Conservation (phyloP, 2,113 vertebrate species). For the Panthera tigris region DNA sequence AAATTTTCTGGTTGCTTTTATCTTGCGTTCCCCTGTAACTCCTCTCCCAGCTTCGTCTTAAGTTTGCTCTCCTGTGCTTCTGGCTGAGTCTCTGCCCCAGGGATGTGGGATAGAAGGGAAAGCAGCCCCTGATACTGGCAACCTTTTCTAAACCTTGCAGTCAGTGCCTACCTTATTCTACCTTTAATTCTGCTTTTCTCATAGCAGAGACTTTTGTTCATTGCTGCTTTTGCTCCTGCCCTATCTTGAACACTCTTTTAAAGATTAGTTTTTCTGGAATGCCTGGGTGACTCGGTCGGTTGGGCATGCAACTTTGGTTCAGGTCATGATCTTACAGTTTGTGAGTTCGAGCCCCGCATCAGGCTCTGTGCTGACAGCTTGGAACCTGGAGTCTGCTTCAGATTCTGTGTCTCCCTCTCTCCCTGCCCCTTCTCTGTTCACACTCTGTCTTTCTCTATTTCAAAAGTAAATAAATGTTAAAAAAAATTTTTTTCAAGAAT, state of each 20-base stretch:
- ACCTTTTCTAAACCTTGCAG: not conserved
- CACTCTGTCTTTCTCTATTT: too few relatives aligned
- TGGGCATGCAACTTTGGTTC: too few relatives aligned
- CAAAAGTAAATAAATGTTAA: too few relatives aligned
- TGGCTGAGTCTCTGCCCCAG: not conserved
- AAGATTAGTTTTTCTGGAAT: not conserved
- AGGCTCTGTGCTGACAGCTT: too few relatives aligned
- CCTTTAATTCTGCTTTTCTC: not conserved
- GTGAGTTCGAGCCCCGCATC: too few relatives aligned
- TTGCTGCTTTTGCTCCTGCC: not conserved
- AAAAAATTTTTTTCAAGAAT: too few relatives aligned
- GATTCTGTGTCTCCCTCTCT: too few relatives aligned
- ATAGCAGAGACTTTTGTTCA: not conserved
- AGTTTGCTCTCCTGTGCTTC: not conserved
- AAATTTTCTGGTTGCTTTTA: not conserved
- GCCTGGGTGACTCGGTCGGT: too few relatives aligned
- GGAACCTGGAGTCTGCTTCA: too few relatives aligned
- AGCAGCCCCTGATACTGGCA: too few relatives aligned
- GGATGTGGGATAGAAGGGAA: not conserved
- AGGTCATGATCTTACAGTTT: too few relatives aligned
- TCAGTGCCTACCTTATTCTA: not conserved
- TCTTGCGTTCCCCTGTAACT: not conserved
- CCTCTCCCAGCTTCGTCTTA: not conserved
- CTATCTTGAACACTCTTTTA: not conserved
- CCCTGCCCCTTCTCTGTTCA: too few relatives aligned